Base-by-base conservation (phyloP, 2,888 invertebrate species). In the Conops quadrifasciatus region DNA sequence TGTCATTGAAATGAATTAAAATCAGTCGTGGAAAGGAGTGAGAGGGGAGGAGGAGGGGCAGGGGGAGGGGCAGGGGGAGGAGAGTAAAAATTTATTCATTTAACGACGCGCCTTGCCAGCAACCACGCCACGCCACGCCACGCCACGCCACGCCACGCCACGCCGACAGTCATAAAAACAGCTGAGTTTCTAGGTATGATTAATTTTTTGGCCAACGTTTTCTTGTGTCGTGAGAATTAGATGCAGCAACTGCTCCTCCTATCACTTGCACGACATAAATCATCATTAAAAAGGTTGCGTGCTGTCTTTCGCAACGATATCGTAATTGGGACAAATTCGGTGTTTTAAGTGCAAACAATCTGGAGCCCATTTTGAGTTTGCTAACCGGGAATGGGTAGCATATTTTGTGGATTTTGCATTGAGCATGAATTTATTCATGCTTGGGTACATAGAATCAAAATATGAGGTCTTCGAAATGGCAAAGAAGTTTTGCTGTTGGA, bases 131-230 rank as follows among this genome's bases (percentile, higher is more conserved):
- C 51, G n/a, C n/a, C 47, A 24, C 49, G 64, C 62, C 45, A 43
- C 36, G 24, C 30, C 36, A 21, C 9, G 5, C 49, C 15, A 26
- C 9, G 67, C 15, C 56, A 56, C 19, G 56, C 19, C 56, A 30
- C 36, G 16, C 36, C 59, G 58, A 11, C 58, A 45, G 24, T 59
- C 21, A n/a, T 43, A 67, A 67, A 28, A 36, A 45, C 21, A 15
- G 58, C 15, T 53, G n/a, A 36, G n/a, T 36, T 66, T 74, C 80
- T 80, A 80, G 80, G 80, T 81, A 80, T 80, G 81, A 80, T 80
- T 81, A 81, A 81, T 81, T 81, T 80, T 78, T 75, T 67, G 69
- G 71, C 74, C 77, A 80, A 80, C 4, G 77, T 81, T n/a, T 81
- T 76, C 24, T 36, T 43, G 19, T 47, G 59, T 47, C 59, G 58